Conservation (phyloP, 2,113 vertebrate species). For the Hypomesus transpacificus region DNA sequence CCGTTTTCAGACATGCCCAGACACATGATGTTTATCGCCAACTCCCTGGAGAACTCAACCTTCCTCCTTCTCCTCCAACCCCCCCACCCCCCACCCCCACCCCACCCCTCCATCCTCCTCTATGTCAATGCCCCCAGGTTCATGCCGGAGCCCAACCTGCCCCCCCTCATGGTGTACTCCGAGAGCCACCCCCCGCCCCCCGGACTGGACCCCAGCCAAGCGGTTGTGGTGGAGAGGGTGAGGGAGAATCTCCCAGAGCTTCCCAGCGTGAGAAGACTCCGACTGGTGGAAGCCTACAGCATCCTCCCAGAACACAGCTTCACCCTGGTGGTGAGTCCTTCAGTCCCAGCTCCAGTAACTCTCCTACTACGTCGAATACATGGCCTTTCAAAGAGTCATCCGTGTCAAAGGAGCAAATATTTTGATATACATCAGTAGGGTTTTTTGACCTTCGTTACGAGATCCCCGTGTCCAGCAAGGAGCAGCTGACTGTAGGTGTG, state of each 20-base stretch:
- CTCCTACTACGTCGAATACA: too few relatives aligned
- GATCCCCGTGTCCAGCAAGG: constrained; percentile 14
- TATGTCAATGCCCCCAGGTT: constrained; percentile 72
- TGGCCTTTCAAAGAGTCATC: too few relatives aligned
- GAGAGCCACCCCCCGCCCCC: constrained; percentile 73
- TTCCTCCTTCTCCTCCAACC: not conserved
- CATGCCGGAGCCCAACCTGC: constrained; percentile 98
- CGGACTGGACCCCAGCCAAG: constrained; percentile 70
- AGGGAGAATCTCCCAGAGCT: constrained; percentile 83
- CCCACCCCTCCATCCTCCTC: not conserved
- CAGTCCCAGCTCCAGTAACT: too few relatives aligned
- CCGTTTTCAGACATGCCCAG: not conserved
- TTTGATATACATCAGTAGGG: too few relatives aligned
- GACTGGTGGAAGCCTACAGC: constrained; percentile 78
- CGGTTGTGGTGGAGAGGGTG: constrained; percentile 82
- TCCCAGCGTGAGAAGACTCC: constrained; percentile 77
- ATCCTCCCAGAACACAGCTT: constrained; percentile 91
- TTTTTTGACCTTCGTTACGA: too few relatives aligned
- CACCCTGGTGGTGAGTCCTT: constrained; percentile 81
- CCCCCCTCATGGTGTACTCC: constrained; percentile 88
- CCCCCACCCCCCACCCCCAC: too few relatives aligned
- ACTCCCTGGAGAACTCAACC: constrained; percentile 2
- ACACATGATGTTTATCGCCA: too few relatives aligned
- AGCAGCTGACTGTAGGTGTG: constrained; percentile 10
- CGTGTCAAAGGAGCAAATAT: too few relatives aligned